These are phyloP conservation scores for Rotaria sp. DNA, from an alignment of 2,888 invertebrate species.

Conservation along the genomic window DNA sequence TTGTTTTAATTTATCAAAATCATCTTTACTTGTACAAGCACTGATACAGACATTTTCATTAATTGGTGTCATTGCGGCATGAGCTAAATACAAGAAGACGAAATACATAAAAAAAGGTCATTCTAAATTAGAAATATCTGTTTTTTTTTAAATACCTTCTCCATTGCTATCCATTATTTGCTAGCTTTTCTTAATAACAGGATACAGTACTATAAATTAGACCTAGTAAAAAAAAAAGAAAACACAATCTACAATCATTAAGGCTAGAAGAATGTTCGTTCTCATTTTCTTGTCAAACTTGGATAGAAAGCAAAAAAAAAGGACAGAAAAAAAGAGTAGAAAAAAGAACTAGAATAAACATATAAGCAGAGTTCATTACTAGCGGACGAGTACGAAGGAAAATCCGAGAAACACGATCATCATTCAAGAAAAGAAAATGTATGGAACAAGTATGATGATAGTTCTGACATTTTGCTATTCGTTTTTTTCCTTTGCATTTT, in stretches of 20 bases:
- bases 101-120: too few relatives aligned
- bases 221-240: background rate
- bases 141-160: background rate
- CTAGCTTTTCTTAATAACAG: too few relatives aligned
- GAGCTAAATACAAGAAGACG: background rate
- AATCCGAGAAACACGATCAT: background rate
- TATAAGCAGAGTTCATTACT: background rate
- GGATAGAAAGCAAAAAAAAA: background rate
- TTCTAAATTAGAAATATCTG: too few relatives aligned
- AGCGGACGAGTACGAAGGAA: background rate
- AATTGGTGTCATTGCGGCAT: background rate
- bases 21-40: background rate
- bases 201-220: background rate
- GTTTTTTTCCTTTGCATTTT: background rate
- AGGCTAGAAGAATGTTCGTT: background rate
- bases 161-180: background rate
- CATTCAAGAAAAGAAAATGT: background rate
- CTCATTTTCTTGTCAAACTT: background rate
- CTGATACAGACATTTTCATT: background rate
- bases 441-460: background rate
- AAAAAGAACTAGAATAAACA: background rate
- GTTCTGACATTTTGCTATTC: background rate
- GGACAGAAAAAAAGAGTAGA: background rate
- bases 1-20: conserved; percentile 25
- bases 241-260: background rate